Evolutionary conservation across 2,888 invertebrate genomes (phyloP).

Genomic region (Disparrhopalites patrizii): DNA sequence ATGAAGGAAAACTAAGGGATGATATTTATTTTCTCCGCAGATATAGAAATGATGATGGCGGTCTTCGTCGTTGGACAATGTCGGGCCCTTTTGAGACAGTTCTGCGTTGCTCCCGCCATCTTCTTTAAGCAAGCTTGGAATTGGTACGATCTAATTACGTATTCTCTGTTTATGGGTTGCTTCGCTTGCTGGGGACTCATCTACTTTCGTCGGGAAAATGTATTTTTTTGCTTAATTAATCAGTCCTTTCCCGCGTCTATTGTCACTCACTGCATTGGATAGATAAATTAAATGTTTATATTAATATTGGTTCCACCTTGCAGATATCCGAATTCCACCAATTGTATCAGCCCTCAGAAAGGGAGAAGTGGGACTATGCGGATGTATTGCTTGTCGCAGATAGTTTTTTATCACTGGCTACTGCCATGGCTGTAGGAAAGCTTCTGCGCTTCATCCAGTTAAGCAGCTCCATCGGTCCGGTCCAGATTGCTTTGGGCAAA

Average conservation of each 20-base stretch:
- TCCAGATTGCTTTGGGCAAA: slow-evolving; percentile 58
- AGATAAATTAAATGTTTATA: neutral
- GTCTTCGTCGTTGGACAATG: slow-evolving; percentile 21
- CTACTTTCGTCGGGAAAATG: neutral
- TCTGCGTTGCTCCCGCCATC: slow-evolving; percentile 9
- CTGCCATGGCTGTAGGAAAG: slow-evolving; percentile 64
- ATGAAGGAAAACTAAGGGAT: neutral
- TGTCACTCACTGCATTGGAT: no score
- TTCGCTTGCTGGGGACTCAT: slow-evolving; percentile 7
- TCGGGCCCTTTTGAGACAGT: slow-evolving; percentile 18
- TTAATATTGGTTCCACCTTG: neutral
- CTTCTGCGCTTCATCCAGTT: slow-evolving; percentile 62
- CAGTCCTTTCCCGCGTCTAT: no score
- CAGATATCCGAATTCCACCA: neutral
- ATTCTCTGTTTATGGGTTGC: neutral
- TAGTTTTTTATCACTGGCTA: slow-evolving; percentile 63
- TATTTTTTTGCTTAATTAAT: neutral
- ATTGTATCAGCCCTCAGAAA: neutral
- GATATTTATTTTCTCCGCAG: neutral
- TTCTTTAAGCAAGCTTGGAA: slow-evolving; percentile 31
- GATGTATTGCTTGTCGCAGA: slow-evolving; percentile 65
- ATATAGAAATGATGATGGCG: slow-evolving; percentile 8
- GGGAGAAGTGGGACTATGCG: slow-evolving; percentile 58
- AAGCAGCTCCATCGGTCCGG: slow-evolving; percentile 62
- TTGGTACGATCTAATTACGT: slow-evolving; percentile 25